Conservation (phyloP, 35 echinoderm and acorn worm genomes). For the Acanthaster planci region DNA sequence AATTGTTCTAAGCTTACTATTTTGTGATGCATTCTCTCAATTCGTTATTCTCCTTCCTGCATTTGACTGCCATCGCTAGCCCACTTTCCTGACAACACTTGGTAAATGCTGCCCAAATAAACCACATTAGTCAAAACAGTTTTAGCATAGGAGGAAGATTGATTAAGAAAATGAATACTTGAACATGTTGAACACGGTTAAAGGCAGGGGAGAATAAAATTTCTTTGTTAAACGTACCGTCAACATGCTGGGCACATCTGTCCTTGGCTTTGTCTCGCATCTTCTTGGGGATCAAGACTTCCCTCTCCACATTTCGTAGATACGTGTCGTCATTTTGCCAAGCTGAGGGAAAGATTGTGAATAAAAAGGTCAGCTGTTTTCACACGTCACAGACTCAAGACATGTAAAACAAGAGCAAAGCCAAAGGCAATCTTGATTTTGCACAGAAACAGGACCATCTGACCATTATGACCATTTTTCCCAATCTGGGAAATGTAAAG, state of each 20-base stretch:
- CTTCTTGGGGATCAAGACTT: slow-evolving; percentile 94
- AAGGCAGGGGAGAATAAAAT: too few species aligned
- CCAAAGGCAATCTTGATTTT: too few species aligned
- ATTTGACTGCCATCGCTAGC: slow-evolving; percentile 67
- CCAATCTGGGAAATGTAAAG: too few species aligned
- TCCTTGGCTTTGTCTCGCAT: slow-evolving; percentile 93
- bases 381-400: too few species aligned
- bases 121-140: neutral
- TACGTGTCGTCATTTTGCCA: slow-evolving; percentile 81
- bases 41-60: slow-evolving; percentile 69
- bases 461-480: too few species aligned
- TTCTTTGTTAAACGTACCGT: slow-evolving; percentile 53
- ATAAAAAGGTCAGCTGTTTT: too few species aligned
- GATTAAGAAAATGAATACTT: too few species aligned
- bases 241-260: slow-evolving; percentile 69
- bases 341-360: slow-evolving; percentile 25
- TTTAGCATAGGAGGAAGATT: too few species aligned
- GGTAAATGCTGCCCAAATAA: slow-evolving; percentile 58
- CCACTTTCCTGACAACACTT: slow-evolving; percentile 63
- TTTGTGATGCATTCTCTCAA: slow-evolving; percentile 75
- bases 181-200: too few species aligned
- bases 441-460: too few species aligned
- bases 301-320: slow-evolving; percentile 76
- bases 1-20: slow-evolving; percentile 67
- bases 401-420: too few species aligned